A percentile compares a stretch with the other conserved stretches of the same genome.
phyloP scores from a whole-genome alignment of 2,888 invertebrate genomes.

The Drosophila borborema region DNA sequence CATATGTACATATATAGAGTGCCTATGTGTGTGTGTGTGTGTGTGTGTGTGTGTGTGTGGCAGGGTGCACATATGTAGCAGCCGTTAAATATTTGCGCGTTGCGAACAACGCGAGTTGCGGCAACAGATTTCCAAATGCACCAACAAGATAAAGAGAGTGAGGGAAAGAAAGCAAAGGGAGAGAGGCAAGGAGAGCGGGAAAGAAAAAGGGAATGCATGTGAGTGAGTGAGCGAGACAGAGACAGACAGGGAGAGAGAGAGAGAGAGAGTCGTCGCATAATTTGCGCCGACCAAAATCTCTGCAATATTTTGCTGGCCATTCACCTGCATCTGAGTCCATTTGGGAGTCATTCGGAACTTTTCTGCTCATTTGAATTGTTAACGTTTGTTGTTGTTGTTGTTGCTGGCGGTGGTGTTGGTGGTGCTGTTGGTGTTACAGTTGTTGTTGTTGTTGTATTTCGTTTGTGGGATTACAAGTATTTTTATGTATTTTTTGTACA shows the following conservation, averaged over 20 bases:
- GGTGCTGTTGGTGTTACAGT: conserved; percentile 6
- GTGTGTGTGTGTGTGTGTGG: conserved; percentile 40
- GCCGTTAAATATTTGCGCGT: conserved; percentile 78
- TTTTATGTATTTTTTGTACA: conserved; percentile 6
- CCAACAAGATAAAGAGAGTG: conserved; percentile 7
- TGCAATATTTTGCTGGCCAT: conserved; percentile 74
- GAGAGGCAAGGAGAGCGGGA: not conserved
- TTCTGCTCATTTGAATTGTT: conserved; percentile 36
- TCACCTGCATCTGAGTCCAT: conserved; percentile 51
- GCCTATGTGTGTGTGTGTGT: conserved; percentile 8
- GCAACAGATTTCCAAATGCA: conserved; percentile 68
- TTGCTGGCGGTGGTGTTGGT: conserved; percentile 10
- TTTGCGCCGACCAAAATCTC: conserved; percentile 72
- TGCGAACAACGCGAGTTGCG: conserved; percentile 42
- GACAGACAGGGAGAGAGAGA: not conserved
- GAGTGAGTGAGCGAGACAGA: not conserved
- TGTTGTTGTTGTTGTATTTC: conserved; percentile 28
- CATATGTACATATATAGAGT: not conserved
- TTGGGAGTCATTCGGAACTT: conserved; percentile 22
- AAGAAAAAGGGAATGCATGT: not conserved
- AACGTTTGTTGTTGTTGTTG: conserved; percentile 15
- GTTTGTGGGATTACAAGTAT: conserved; percentile 39
- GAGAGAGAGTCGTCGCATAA: conserved; percentile 51
- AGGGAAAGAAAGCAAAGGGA: not conserved
- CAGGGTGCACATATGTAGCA: conserved; percentile 75